Conservation (phyloP, 2,797 vertebrate species). For the Scolopax rusticola region DNA sequence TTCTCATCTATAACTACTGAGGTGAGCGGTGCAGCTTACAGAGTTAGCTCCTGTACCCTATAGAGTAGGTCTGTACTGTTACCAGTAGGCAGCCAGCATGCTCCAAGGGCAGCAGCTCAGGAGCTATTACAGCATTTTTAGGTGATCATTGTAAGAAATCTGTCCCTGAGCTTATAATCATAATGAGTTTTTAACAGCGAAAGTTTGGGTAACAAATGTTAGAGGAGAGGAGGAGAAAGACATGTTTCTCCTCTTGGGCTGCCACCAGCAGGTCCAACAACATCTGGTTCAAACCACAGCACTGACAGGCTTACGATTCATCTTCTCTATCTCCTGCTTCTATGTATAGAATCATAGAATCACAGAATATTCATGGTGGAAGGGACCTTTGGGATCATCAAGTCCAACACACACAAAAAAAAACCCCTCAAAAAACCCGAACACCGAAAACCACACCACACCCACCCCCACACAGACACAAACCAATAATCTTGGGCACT, state of each 20-base stretch:
- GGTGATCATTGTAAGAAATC: background rate
- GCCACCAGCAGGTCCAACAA: background rate
- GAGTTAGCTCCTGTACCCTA: background rate
- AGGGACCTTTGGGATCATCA: too few relatives aligned
- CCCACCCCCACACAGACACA: too few relatives aligned
- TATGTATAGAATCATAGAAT: background rate
- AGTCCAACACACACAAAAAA: too few relatives aligned
- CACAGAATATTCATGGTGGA: too few relatives aligned
- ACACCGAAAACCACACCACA: too few relatives aligned
- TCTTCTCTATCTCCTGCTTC: background rate
- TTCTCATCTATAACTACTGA: background rate
- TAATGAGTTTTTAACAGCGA: background rate
- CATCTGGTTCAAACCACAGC: background rate
- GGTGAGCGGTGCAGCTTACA: background rate
- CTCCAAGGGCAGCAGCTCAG: background rate
- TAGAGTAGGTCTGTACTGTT: background rate
- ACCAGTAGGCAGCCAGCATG: background rate
- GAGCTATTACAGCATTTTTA: background rate
- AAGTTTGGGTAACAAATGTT: background rate
- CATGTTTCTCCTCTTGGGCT: background rate
- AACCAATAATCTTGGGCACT: too few relatives aligned
- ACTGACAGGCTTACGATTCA: background rate
- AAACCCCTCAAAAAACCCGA: too few relatives aligned
- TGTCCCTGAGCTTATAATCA: background rate
- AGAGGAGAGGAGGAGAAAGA: background rate